These are phyloP conservation scores for Apodemus speciosus DNA, from an alignment of 2,113 vertebrate species.

Conservation along the genomic window DNA sequence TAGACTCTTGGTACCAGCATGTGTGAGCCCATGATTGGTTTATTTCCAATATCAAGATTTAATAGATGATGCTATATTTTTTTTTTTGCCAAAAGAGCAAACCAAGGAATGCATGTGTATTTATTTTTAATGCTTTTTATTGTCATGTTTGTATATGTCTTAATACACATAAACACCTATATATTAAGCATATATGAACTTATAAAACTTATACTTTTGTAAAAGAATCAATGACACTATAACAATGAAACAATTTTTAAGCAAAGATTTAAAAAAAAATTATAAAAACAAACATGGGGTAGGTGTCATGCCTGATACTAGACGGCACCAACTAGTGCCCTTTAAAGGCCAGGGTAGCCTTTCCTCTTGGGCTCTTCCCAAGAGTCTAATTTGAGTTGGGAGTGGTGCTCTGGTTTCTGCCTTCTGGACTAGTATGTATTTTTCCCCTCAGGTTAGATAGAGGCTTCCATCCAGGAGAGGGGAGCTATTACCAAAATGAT, in stretches of 20 bases:
- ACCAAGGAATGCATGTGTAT: not conserved
- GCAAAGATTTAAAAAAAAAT: not conserved
- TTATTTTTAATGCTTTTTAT: too few relatives aligned
- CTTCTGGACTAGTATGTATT: not conserved
- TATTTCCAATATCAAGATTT: not conserved
- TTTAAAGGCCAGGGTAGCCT: not conserved
- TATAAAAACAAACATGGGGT: not conserved
- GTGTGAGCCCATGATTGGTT: not conserved
- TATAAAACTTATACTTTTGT: not conserved
- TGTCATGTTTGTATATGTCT: not conserved
- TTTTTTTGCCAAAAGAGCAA: not conserved
- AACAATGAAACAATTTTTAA: not conserved
- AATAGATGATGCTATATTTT: not conserved
- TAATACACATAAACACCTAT: not conserved
- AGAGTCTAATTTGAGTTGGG: not conserved
- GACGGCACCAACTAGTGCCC: not conserved
- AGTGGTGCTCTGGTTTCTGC: constrained; percentile 36
- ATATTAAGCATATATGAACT: not conserved
- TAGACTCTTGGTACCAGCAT: not conserved
- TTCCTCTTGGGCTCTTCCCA: not conserved
- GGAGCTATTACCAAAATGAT: constrained; percentile 14
- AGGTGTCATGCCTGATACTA: not conserved
- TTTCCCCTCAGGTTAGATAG: not conserved
- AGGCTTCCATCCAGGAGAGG: not conserved
- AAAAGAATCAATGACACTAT: not conserved